Conservation (phyloP, 2,797 vertebrate species). For the Lophius americanus region DNA sequence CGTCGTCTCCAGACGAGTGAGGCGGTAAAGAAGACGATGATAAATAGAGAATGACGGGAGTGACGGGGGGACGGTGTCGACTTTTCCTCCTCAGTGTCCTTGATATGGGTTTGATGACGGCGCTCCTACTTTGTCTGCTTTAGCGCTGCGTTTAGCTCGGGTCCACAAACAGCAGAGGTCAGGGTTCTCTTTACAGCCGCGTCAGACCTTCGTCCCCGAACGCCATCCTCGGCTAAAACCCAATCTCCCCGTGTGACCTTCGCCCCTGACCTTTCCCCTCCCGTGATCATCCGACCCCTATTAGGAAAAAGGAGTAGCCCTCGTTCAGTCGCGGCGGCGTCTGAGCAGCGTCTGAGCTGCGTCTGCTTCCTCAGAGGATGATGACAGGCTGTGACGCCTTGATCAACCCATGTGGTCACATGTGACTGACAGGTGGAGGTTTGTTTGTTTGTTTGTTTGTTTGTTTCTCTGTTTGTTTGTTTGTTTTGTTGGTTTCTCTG, state of each 20-base stretch:
- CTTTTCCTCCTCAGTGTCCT: constrained; percentile 59
- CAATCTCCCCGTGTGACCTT: constrained; percentile 47
- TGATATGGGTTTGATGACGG: constrained; percentile 71
- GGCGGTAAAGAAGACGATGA: constrained; percentile 68
- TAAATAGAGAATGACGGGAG: constrained; percentile 69
- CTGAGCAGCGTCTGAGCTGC: constrained; percentile 8
- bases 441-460: constrained; percentile 20
- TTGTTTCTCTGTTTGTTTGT: too few relatives aligned
- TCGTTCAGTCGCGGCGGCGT: constrained; percentile 43
- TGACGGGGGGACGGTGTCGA: constrained; percentile 70
- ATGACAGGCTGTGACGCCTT: constrained; percentile 28
- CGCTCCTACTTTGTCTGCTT: constrained; percentile 60
- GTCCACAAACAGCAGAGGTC: constrained; percentile 30
- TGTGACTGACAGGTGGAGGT: constrained; percentile 34
- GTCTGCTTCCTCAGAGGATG: constrained; percentile 11
- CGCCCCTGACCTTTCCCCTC: constrained; percentile 46
- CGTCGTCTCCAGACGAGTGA: constrained; percentile 53
- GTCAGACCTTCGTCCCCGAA: constrained; percentile 54
- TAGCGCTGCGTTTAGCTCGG: constrained; percentile 59
- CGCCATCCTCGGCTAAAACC: constrained; percentile 55
- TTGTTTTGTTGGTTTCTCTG: too few relatives aligned
- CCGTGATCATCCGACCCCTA: constrained; percentile 30
- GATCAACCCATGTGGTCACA: constrained; percentile 21
- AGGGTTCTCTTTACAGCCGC: constrained; percentile 33
- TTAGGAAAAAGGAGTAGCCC: constrained; percentile 19